Evolutionary conservation across 2,113 vertebrate genomes (phyloP).

Genomic region (Acrocephalus kingi): DNA sequence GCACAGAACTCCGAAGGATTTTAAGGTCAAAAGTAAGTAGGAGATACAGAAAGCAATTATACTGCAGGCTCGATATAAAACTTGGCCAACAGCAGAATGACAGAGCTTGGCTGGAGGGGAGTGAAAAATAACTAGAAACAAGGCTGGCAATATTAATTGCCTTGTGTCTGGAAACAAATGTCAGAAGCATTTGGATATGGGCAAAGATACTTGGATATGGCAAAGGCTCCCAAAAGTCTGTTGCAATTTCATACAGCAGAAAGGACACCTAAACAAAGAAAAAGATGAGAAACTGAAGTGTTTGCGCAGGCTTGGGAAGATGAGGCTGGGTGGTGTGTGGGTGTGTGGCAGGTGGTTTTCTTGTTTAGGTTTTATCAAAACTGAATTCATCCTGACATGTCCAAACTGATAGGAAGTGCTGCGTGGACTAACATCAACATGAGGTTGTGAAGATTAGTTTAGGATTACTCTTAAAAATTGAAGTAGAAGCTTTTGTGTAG

Average conservation of each 20-base stretch:
- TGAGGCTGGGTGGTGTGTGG: not conserved
- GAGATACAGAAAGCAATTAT: not conserved
- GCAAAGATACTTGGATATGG: not conserved
- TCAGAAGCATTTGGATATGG: not conserved
- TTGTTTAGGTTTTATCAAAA: not conserved
- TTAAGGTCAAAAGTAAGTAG: constrained; percentile 21
- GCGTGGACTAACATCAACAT: not conserved
- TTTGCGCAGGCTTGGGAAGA: not conserved
- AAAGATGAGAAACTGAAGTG: not conserved
- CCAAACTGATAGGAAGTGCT: not conserved
- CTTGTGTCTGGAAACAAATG: not conserved
- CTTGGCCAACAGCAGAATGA: constrained; percentile 1
- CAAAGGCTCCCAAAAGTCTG: not conserved
- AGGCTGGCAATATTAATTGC: constrained; percentile 22
- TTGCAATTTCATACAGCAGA: not conserved
- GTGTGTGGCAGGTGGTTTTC: not conserved
- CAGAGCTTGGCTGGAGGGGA: not conserved
- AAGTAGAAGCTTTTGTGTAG: not conserved
- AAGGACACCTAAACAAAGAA: not conserved
- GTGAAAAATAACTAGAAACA: constrained; percentile 35
- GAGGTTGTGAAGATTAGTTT: constrained; percentile 13
- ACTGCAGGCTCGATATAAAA: not conserved
- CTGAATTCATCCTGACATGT: constrained; percentile 18
- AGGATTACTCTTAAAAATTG: not conserved
- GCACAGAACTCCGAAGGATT: not conserved